A percentile compares a stretch with the other conserved stretches of the same genome.
Evolutionary conservation across 2,888 invertebrate species (phyloP).

Genomic region (Danaus chrysippus): DNA sequence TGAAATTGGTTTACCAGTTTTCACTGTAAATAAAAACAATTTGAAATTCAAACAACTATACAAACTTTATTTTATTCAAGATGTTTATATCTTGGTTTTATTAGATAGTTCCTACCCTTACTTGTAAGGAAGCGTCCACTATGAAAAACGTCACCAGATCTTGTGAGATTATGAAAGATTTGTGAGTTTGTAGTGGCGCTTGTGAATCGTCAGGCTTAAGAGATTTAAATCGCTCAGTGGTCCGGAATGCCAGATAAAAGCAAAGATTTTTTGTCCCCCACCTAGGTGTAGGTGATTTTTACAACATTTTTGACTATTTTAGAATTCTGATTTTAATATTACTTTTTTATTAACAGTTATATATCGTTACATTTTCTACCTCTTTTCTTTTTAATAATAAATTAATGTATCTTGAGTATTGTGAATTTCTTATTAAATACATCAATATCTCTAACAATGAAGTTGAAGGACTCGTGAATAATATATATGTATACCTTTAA

Average conservation of each 20-base stretch:
- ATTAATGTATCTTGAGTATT: no score
- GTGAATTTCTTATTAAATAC: no score
- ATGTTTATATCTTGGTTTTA: background rate
- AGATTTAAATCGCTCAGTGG: conserved; percentile 77
- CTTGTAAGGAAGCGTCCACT: conserved; percentile 41
- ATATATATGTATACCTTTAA: conserved; percentile 4
- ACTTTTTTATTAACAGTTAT: no score
- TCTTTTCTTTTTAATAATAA: no score
- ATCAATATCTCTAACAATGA: no score
- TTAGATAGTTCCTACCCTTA: conserved; percentile 26
- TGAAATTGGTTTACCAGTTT: conserved; percentile 10
- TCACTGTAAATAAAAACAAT: conserved; percentile 9
- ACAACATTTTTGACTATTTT: no score
- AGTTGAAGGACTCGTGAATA: background rate
- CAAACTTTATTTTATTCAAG: background rate
- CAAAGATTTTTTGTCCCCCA: conserved; percentile 68
- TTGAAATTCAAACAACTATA: background rate
- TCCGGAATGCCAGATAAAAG: conserved; percentile 76
- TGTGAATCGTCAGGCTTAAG: conserved; percentile 74
- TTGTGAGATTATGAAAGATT: conserved; percentile 78
- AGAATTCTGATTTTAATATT: no score
- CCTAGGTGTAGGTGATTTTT: conserved; percentile 50
- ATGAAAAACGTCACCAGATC: conserved; percentile 74
- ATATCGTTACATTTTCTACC: no score
- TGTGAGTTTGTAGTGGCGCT: conserved; percentile 72